Evolutionary conservation across 35 echinoderm and acorn worm genomes (phyloP).

Genomic region (Patiria miniata): DNA sequence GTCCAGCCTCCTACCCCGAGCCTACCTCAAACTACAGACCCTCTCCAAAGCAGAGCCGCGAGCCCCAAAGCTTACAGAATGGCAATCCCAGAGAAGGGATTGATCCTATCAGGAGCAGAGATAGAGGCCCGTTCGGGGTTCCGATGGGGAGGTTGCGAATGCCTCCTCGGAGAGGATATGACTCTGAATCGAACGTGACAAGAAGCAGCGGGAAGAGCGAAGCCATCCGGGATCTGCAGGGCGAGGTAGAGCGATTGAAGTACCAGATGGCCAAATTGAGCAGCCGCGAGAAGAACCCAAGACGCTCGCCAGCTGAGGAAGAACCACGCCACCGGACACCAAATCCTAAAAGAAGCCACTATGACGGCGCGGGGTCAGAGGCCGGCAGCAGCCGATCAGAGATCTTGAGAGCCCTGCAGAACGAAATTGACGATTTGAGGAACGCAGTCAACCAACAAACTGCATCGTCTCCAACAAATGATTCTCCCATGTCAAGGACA

Average conservation of each 20-base stretch:
- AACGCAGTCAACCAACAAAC: slow-evolving; percentile 23
- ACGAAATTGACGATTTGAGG: slow-evolving; percentile 59
- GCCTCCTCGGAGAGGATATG: neutral
- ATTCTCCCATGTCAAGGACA: neutral
- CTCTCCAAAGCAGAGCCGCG: neutral
- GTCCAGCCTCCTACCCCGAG: neutral
- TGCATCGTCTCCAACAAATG: neutral
- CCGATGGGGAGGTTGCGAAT: neutral
- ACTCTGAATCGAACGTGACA: slow-evolving; percentile 52
- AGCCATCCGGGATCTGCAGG: slow-evolving; percentile 54
- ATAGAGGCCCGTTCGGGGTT: too few relatives aligned
- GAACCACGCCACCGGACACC: neutral
- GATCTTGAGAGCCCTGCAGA: slow-evolving; percentile 44
- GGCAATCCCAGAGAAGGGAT: neutral
- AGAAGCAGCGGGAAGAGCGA: slow-evolving; percentile 74
- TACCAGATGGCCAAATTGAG: slow-evolving; percentile 36
- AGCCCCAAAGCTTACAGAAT: neutral
- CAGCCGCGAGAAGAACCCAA: neutral
- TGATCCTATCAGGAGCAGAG: neutral
- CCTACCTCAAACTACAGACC: neutral
- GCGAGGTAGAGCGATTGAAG: slow-evolving; percentile 56
- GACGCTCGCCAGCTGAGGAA: neutral
- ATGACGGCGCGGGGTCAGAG: neutral
- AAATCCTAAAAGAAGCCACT: neutral
- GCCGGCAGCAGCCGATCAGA: slow-evolving; percentile 45